Evolutionary conservation across 2,888 invertebrate genomes (phyloP), one percentile per base, ranked within the genome.

Genomic region (Disparrhopalites patrizii): DNA sequence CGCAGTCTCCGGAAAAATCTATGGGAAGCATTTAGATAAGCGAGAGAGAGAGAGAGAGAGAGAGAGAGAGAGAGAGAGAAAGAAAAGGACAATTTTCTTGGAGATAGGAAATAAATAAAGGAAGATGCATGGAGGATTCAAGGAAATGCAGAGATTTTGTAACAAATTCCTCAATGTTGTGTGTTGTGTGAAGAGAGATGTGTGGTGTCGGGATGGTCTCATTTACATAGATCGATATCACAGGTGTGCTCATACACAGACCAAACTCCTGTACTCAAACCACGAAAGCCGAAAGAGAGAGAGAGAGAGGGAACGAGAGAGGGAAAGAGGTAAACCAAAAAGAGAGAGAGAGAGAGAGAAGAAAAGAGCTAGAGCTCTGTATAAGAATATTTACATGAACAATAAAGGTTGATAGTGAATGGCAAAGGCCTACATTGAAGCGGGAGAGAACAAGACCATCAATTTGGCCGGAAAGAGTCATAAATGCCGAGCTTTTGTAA

Each of bases 401-500:
- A 61, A 61, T 61, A 51, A 61, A 61, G 51, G 52, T 61, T 61
- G 51, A 61, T 51, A 52, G 47, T 60, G 47, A 60, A 31, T 60
- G 47, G 30, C 30, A 60, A 43, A 30, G 8, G 43, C 36, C 13
- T 56, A 36, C 27, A n/a, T 25, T 28, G 30, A 43, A 58, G 28
- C 15, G 7, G 20, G 55, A 50, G 38, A 25, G 60, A 60, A 56
- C 56, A 56, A 38, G 60, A 47, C 40, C 60, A 60, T 60, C 50
- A 47, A 60, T 60, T 60, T 60, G 28, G 47, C 60, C 50, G 60
- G 60, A 61, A 64, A 56, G 64, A 64, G 64, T 64, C 64, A 64
- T 64, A 64, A 64, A 64, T 56, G 64, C 64, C 64, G 64, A 33
- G n/a, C 30, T 64, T n/a, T 50, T 55, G 50, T 50, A 64, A 64